Percentiles rank a stretch among this genome's conserved stretches.
phyloP scores from a whole-genome alignment of 53 echinoderm and acorn worm species.

The Echinarachnius parma region DNA sequence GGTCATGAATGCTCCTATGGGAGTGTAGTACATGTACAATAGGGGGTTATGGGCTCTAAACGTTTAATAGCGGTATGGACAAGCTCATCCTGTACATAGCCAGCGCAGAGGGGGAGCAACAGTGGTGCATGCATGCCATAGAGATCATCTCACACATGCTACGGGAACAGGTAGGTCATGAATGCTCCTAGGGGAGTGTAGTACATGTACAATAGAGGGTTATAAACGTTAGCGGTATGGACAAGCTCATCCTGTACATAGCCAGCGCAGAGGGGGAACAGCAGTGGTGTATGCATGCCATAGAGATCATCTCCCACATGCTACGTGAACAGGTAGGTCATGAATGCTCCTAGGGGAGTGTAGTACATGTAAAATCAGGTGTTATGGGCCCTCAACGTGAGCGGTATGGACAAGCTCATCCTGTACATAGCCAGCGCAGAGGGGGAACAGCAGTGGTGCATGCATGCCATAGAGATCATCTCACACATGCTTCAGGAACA shows the following conservation, averaged over 20 bases:
- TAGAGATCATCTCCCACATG: conserved; percentile 95
- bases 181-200: no score
- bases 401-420: conserved; percentile 86
- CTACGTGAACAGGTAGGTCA: conserved; percentile 89
- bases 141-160: conserved; percentile 97
- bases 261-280: conserved; percentile 96
- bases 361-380: conserved; percentile 78
- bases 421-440: conserved; percentile 97
- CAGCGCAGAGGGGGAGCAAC: conserved; percentile 93
- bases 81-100: conserved; percentile 91
- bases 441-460: conserved; percentile 97
- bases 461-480: conserved; percentile 95
- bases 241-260: conserved; percentile 87
- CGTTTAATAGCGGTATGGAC: conserved; percentile 92
- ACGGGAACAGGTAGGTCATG: conserved; percentile 83
- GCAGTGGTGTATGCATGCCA: conserved; percentile 99
- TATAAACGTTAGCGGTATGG: conserved; percentile 90
- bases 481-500: conserved; percentile 97
- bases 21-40: no score
- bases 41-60: no score
- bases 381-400: conserved; percentile 87
- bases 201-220: no score
- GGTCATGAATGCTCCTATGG: background rate
- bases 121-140: conserved; percentile 98
- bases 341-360: no score